These are phyloP conservation scores for Xiphorhynchus elegans DNA, from an alignment of 2,113 vertebrate genomes.

Conservation along the genomic window DNA sequence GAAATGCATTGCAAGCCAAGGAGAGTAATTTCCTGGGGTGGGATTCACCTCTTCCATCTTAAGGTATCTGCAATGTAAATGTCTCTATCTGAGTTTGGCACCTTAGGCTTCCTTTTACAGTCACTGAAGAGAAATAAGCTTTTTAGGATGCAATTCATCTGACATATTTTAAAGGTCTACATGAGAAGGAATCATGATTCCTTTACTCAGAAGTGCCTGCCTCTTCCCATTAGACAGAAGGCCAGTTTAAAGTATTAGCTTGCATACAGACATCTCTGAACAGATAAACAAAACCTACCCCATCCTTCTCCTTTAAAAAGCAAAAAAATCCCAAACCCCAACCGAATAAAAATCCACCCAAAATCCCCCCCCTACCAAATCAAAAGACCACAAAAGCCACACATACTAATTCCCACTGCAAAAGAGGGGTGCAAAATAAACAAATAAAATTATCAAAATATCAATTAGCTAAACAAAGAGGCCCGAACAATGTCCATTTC, in stretches of 20 bases:
- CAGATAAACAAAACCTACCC: background rate
- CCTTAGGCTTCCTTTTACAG: slow-evolving; percentile 19
- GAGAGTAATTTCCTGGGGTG: background rate
- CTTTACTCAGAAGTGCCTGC: background rate
- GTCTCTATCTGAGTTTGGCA: slow-evolving; percentile 23
- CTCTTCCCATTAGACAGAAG: background rate
- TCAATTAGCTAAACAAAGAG: background rate
- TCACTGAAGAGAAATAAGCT: background rate
- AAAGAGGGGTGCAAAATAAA: background rate
- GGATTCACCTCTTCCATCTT: background rate
- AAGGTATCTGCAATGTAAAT: slow-evolving; percentile 25
- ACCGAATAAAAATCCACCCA: background rate
- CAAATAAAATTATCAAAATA: background rate
- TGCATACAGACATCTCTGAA: background rate
- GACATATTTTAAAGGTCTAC: background rate
- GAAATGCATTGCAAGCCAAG: background rate
- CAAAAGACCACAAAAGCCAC: background rate
- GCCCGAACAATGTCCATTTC: background rate
- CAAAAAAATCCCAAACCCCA: background rate
- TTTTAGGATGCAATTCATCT: background rate
- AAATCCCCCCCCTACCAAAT: rapidly evolving
- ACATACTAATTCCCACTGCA: background rate
- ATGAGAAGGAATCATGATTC: background rate
- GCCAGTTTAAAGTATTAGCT: background rate
- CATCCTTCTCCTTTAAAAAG: background rate